Base-by-base conservation (phyloP, 2,888 invertebrate genomes). In the Oasisia sp. region DNA sequence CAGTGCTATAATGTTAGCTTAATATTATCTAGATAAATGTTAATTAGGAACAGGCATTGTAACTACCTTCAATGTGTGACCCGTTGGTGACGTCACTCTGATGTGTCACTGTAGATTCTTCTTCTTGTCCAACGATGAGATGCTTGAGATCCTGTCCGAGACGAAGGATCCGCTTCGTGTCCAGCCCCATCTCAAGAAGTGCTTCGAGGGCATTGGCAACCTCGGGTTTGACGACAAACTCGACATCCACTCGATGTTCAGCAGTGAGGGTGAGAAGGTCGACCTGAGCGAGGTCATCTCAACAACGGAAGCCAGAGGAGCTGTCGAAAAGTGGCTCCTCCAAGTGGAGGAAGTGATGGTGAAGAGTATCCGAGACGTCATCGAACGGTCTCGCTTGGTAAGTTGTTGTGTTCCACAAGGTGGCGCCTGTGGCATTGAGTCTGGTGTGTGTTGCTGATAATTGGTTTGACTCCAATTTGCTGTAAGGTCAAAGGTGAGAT, bases 221-320 rank as follows among this genome's bases (percentile, higher is more conserved):
- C 96, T 99, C 74, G 97, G 97, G 32, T 99, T 99, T 96, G 98
- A 98, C 32, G 97, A 97, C 91, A 98, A 98, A n/a, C 96, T 98
- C 95, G 98, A 98, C 93, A 98, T 99, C 0, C 98, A 98, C 0
- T 97, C 98, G 93, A 99, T 99, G 98, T 97, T 97, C 94, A 99
- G 99, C 1, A 98, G 98, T 93, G 96, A 96, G 93, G 95, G 98
- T 9, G 99, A 99, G 97, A 97, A 98, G 92, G 98, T 99, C 0
- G 96, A 97, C 8, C 89, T 90, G 5, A 38, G 44, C 32, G 38
- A 56, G 32, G 96, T 97, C 0, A 98, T 99, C 94, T 97, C 97
- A 89, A 99, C 99, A 0, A 97, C 97, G 0, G 97, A 98, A 93
- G 98, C 96, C 0, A 94, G 96, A 94, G 98, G 98, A 0, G 98